These are phyloP conservation scores for Benthosema pterotum DNA, from an alignment of 2,797 vertebrate species.

Conservation along the genomic window DNA sequence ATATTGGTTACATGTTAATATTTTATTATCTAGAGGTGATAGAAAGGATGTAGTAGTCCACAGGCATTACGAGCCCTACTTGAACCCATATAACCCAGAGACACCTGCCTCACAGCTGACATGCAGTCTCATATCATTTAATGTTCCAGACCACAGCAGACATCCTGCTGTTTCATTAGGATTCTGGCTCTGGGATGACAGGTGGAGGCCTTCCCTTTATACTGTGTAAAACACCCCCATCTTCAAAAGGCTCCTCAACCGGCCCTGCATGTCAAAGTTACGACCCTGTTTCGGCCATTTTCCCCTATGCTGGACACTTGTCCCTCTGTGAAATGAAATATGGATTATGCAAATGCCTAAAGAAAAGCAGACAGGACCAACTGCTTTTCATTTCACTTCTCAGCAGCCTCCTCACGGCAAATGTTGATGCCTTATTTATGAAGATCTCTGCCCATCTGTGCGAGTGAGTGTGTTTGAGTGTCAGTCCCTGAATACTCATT, in stretches of 20 bases:
- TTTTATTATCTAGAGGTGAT: too few species aligned
- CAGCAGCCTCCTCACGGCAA: constrained; percentile 54
- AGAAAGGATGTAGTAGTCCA: too few species aligned
- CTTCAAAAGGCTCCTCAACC: constrained; percentile 31
- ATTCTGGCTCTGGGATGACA: constrained; percentile 21
- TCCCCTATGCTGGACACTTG: constrained; percentile 15
- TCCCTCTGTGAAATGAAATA: constrained; percentile 46
- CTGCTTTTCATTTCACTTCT: constrained; percentile 64
- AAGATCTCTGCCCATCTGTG: background rate
- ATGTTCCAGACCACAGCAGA: constrained; percentile 8
- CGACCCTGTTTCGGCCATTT: constrained; percentile 28
- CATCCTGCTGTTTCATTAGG: constrained; percentile 22
- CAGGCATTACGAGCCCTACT: background rate
- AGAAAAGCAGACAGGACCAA: constrained; percentile 67
- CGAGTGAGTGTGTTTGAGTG: background rate
- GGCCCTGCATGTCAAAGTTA: constrained; percentile 45
- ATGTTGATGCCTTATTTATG: constrained; percentile 34
- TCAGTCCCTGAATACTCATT: too few species aligned
- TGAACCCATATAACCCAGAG: background rate
- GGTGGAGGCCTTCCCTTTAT: constrained; percentile 33
- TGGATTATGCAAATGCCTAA: constrained; percentile 51
- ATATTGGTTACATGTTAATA: too few species aligned
- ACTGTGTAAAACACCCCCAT: constrained; percentile 40
- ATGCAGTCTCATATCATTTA: constrained; percentile 14
- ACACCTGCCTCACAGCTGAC: background rate